Conservation (phyloP, 2,888 invertebrate genomes). For the Lasioglossum calceatum region DNA sequence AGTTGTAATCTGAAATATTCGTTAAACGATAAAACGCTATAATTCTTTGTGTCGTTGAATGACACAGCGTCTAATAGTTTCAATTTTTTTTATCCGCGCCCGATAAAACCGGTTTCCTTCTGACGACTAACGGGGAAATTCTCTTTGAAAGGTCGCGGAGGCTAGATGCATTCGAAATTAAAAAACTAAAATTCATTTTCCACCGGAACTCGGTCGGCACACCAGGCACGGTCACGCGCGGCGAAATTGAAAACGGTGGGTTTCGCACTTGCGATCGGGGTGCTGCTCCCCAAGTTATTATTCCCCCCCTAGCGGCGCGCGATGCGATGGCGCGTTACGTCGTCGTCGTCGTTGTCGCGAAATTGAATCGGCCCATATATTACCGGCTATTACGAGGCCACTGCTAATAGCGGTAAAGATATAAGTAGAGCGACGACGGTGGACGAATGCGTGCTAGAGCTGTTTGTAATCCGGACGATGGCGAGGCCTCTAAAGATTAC, state of each 20-base stretch:
- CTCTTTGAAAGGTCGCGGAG: not conserved
- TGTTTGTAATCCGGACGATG: slow-evolving; percentile 40
- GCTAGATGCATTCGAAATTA: slow-evolving; percentile 2
- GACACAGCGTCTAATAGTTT: not conserved
- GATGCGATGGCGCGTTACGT: slow-evolving; percentile 17
- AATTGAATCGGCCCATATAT: slow-evolving; percentile 53
- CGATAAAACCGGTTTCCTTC: not conserved
- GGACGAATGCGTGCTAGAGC: slow-evolving; percentile 17
- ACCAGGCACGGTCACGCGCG: not conserved
- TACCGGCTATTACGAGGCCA: slow-evolving; percentile 45
- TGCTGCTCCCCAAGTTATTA: slow-evolving; percentile 31
- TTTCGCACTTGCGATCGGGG: not conserved
- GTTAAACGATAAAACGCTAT: not conserved
- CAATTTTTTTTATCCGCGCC: not conserved
- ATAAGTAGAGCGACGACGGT: slow-evolving; percentile 38
- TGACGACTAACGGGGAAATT: not conserved
- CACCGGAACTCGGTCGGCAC: not conserved
- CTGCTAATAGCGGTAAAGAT: slow-evolving; percentile 53
- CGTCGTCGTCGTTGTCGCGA: slow-evolving; percentile 24
- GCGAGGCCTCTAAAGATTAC: slow-evolving; percentile 44
- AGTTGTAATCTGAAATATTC: not conserved
- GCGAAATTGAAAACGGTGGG: not conserved
- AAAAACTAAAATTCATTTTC: slow-evolving; percentile 4
- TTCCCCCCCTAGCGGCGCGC: slow-evolving; percentile 27
- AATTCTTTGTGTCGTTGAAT: not conserved